phyloP scores from a whole-genome alignment of 2,888 invertebrate genomes.

The Druceiella hillmani region DNA sequence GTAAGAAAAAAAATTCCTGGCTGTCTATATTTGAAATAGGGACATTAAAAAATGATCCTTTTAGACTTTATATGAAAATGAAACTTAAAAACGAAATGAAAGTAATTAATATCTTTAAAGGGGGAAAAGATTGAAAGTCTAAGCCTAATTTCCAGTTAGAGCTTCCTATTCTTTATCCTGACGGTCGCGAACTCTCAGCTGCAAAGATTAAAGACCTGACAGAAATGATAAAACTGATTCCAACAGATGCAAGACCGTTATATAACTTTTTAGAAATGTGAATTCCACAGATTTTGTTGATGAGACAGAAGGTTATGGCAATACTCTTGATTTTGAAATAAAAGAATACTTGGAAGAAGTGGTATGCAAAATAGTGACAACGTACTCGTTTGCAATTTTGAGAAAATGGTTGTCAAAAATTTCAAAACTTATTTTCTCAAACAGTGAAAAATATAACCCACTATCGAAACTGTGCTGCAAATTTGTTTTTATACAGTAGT shows the following conservation, averaged over 20 bases:
- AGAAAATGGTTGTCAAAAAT: not conserved
- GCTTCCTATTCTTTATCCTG: slow-evolving; percentile 5
- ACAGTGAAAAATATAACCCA: not conserved
- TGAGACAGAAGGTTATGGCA: slow-evolving; percentile 12
- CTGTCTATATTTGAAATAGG: too few species aligned
- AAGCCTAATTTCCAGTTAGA: slow-evolving; percentile 5
- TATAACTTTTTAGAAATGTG: slow-evolving; percentile 12
- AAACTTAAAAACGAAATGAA: slow-evolving; percentile 5
- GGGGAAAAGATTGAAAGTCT: slow-evolving; percentile 1
- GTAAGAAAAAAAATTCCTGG: too few species aligned
- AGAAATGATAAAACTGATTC: slow-evolving; percentile 8
- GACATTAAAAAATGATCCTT: slow-evolving; percentile 5
- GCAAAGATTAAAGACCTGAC: slow-evolving; percentile 10
- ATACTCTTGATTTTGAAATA: slow-evolving; percentile 10
- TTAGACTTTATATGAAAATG: slow-evolving; percentile 7
- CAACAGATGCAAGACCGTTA: slow-evolving; percentile 9
- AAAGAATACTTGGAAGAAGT: slow-evolving; percentile 4
- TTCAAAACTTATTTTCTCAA: not conserved
- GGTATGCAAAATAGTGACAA: too few species aligned
- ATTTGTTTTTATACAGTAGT: slow-evolving; percentile 5
- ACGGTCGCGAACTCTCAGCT: slow-evolving; percentile 9
- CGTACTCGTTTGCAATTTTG: slow-evolving; percentile 3
- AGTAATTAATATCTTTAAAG: slow-evolving; percentile 5
- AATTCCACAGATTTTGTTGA: slow-evolving; percentile 8
- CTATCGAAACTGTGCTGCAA: not conserved